Conservation (phyloP, 2,797 vertebrate species). For the Tympanoctomys barrerae region DNA sequence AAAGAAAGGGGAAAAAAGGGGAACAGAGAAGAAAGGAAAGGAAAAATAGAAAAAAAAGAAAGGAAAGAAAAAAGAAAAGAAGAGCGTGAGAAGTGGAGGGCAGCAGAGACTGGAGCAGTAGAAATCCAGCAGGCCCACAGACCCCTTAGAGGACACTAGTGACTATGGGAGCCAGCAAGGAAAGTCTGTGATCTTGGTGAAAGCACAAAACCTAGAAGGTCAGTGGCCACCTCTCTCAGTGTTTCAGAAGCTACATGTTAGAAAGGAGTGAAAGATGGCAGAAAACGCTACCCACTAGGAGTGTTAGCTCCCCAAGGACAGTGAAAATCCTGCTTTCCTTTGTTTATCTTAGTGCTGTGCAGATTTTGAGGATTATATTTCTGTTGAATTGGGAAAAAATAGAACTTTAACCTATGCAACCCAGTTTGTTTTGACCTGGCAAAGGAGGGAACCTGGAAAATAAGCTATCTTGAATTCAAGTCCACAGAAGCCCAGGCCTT, state of each 20-base stretch:
- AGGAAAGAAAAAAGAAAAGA: not conserved
- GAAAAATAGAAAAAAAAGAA: not conserved
- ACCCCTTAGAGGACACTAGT: not conserved
- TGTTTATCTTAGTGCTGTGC: not conserved
- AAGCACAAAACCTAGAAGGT: not conserved
- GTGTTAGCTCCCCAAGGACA: not conserved
- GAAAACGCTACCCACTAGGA: not conserved
- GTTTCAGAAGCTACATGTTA: not conserved
- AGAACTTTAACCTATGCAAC: not conserved
- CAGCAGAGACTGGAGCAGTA: not conserved
- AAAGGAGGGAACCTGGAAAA: not conserved
- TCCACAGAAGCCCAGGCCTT: not conserved
- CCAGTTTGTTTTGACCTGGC: not conserved
- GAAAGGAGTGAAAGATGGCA: not conserved
- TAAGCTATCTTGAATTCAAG: conserved; percentile 15
- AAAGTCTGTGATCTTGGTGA: not conserved
- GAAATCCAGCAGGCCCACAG: not conserved
- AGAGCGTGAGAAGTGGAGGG: not conserved
- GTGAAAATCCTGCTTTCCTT: not conserved
- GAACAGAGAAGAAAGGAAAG: not conserved
- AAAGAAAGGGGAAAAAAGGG: not conserved
- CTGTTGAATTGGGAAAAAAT: conserved; percentile 3
- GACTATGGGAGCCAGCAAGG: not conserved
- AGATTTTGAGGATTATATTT: not conserved
- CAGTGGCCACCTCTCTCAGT: not conserved